Evolutionary conservation across 2,888 invertebrate species (phyloP).

Genomic region (Geophilus truncorum): DNA sequence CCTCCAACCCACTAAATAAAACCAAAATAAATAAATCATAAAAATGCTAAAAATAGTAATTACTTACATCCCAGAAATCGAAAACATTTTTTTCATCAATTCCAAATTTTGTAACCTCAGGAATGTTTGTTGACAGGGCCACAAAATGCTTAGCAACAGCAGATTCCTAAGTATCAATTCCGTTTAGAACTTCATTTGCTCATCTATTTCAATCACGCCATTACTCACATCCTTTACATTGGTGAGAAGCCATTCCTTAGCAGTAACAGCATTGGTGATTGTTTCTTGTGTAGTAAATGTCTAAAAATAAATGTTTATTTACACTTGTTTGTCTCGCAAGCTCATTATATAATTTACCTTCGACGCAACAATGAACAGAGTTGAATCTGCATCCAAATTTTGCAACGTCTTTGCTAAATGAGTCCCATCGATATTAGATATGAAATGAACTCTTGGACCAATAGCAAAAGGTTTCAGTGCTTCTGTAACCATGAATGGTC

Average conservation of each 20-base stretch:
- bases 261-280: conserved; percentile 96
- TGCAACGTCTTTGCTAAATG: conserved; percentile 92
- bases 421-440: conserved; percentile 98
- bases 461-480: conserved; percentile 85
- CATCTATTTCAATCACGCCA: background rate
- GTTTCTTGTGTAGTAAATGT: conserved; percentile 98
- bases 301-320: conserved; percentile 40
- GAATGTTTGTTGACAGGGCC: conserved; percentile 90
- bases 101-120: conserved; percentile 94
- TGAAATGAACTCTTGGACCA: conserved; percentile 87
- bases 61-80: conserved; percentile 89
- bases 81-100: conserved; percentile 98
- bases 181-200: background rate
- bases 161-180: conserved; percentile 44
- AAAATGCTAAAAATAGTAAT: background rate
- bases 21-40: background rate
- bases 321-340: no score
- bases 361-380: conserved; percentile 96
- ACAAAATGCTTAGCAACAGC: conserved; percentile 96
- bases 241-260: conserved; percentile 91
- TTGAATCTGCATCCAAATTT: conserved; percentile 83
- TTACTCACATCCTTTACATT: conserved; percentile 73
- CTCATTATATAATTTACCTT: no score
- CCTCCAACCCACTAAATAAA: conserved; percentile 85
- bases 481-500: conserved; percentile 98